Conservation (phyloP, 2,888 invertebrate genomes). For the Chloroclysta siterata region DNA sequence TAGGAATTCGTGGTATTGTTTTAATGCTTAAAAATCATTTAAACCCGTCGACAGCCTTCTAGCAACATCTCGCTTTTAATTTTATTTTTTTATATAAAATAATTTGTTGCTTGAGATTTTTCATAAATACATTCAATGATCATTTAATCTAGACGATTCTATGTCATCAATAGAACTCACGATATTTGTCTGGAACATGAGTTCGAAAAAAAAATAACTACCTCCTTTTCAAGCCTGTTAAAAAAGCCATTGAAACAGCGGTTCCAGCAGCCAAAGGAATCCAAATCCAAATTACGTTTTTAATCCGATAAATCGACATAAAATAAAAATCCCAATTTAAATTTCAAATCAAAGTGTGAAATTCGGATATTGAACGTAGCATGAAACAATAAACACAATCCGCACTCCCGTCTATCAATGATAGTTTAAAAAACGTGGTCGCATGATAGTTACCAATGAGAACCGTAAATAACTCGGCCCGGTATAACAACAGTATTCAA, state of each 20-base stretch:
- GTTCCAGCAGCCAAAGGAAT: neutral
- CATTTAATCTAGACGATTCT: neutral
- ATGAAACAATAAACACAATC: constrained; percentile 79
- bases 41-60: too few species aligned
- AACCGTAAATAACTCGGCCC: constrained; percentile 73
- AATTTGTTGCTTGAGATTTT: too few species aligned
- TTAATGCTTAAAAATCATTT: too few species aligned
- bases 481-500: constrained; percentile 81
- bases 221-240: neutral
- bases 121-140: too few species aligned
- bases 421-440: constrained; percentile 44
- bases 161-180: neutral
- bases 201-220: too few species aligned
- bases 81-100: too few species aligned
- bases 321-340: constrained; percentile 43
- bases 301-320: constrained; percentile 37
- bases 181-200: neutral
- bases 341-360: constrained; percentile 65
- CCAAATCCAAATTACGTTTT: constrained; percentile 15
- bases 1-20: too few species aligned
- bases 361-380: constrained; percentile 65
- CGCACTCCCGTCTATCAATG: constrained; percentile 57
- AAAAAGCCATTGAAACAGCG: constrained; percentile 2
- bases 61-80: too few species aligned
- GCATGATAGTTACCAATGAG: constrained; percentile 76